Evolutionary conservation across 2,888 invertebrate species (phyloP).

Genomic region (Metacarcinus magister): DNA sequence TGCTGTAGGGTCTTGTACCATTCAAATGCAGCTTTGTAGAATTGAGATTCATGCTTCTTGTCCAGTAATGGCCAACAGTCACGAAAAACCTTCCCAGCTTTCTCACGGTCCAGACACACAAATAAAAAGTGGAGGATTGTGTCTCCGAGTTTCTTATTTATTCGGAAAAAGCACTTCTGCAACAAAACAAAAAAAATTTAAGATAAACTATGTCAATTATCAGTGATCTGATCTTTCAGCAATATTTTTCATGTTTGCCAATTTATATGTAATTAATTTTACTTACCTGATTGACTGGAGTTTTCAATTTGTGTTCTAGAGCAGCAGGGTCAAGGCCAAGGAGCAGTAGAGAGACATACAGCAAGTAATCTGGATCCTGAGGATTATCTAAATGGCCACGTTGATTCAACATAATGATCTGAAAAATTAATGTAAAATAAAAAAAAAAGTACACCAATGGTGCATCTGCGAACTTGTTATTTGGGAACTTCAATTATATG

Average conservation of each 20-base stretch:
- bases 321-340: constrained; percentile 66
- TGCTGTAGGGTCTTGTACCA: constrained; percentile 80
- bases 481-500: too few species aligned
- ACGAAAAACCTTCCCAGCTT: constrained; percentile 75
- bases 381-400: not conserved
- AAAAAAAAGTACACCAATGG: not conserved
- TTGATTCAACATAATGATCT: not conserved
- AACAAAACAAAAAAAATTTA: not conserved
- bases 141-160: constrained; percentile 78
- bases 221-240: not conserved
- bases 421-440: not conserved
- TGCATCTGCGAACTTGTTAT: too few species aligned
- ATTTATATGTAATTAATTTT: not conserved
- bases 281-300: constrained; percentile 69
- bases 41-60: constrained; percentile 78
- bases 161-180: constrained; percentile 72
- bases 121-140: constrained; percentile 75
- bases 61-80: constrained; percentile 81
- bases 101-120: constrained; percentile 72
- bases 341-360: constrained; percentile 68
- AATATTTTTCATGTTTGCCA: not conserved
- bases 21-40: constrained; percentile 79
- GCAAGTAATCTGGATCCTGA: constrained; percentile 38
- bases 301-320: constrained; percentile 59
- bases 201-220: not conserved